These are phyloP conservation scores for Tetanocera ferruginea DNA, from an alignment of 2,888 invertebrate species.

Conservation along the genomic window DNA sequence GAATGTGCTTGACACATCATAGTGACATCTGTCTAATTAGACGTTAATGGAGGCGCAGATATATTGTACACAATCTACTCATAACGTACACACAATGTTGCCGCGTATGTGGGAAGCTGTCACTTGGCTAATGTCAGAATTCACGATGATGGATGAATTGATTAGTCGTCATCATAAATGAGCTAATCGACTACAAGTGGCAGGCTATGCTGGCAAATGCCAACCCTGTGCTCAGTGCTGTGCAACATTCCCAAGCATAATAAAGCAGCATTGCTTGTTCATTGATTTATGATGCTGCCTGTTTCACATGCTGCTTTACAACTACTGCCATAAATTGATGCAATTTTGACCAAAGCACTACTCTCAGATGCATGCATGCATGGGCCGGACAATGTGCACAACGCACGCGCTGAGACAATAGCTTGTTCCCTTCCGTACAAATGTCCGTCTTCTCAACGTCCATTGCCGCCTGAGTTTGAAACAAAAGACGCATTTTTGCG, in stretches of 20 bases:
- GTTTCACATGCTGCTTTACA: not conserved
- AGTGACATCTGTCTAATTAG: conserved; percentile 25
- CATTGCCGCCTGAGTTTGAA: not conserved
- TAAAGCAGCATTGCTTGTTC: not conserved
- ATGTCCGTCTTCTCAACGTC: not conserved
- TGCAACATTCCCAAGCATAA: not conserved
- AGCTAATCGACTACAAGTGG: conserved; percentile 19
- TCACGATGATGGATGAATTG: conserved; percentile 15
- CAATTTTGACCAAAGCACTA: conserved; percentile 12
- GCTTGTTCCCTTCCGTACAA: not conserved
- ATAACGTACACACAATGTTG: not conserved
- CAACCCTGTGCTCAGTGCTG: not conserved
- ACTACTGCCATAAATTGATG: conserved; percentile 16
- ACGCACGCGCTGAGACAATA: not conserved
- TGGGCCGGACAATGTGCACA: not conserved
- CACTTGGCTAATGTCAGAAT: not conserved
- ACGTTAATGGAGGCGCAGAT: conserved; percentile 27
- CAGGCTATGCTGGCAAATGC: not conserved
- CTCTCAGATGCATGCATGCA: not conserved
- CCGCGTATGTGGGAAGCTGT: not conserved
- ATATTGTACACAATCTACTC: not conserved
- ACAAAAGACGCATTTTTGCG: conserved; percentile 27
- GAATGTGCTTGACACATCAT: conserved; percentile 7
- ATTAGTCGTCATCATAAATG: not conserved
- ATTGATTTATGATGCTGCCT: conserved; percentile 13